Evolutionary conservation across 2,888 invertebrate genomes (phyloP).

Genomic region (Bombylius major): DNA sequence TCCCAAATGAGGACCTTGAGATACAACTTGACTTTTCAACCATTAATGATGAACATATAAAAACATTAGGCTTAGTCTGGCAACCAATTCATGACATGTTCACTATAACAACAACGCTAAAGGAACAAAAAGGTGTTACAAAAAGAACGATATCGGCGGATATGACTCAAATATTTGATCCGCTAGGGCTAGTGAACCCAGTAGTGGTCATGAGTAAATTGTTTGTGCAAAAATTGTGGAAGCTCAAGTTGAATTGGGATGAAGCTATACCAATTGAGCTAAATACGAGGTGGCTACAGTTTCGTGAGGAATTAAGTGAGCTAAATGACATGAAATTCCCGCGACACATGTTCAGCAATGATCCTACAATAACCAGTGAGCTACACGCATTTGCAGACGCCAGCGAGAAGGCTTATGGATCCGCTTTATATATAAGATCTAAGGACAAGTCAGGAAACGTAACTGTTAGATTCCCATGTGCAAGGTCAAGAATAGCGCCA

Average conservation of each 20-base stretch:
- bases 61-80: slow-evolving; percentile 5
- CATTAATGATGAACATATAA: not conserved
- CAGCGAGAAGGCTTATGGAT: slow-evolving; percentile 4
- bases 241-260: not conserved
- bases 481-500: slow-evolving; percentile 11
- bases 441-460: slow-evolving; percentile 2
- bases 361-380: not conserved
- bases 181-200: slow-evolving; percentile 7
- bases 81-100: slow-evolving; percentile 8
- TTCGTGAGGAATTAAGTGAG: no score
- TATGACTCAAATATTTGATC: slow-evolving; percentile 1
- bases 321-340: not conserved
- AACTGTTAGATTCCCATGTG: slow-evolving; percentile 4
- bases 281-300: not conserved
- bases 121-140: slow-evolving; percentile 2
- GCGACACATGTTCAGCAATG: not conserved
- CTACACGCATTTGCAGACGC: slow-evolving; percentile 2
- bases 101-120: not conserved
- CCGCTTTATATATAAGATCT: not conserved
- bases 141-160: slow-evolving; percentile 6
- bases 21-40: no score
- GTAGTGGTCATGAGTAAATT: slow-evolving; percentile 6
- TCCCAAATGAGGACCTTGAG: not conserved
- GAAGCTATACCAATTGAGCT: not conserved
- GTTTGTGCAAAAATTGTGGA: not conserved